Evolutionary conservation across 2,113 vertebrate genomes (phyloP), one percentile per base, ranked within the genome.

Genomic region (Coreoperca whiteheadi): DNA sequence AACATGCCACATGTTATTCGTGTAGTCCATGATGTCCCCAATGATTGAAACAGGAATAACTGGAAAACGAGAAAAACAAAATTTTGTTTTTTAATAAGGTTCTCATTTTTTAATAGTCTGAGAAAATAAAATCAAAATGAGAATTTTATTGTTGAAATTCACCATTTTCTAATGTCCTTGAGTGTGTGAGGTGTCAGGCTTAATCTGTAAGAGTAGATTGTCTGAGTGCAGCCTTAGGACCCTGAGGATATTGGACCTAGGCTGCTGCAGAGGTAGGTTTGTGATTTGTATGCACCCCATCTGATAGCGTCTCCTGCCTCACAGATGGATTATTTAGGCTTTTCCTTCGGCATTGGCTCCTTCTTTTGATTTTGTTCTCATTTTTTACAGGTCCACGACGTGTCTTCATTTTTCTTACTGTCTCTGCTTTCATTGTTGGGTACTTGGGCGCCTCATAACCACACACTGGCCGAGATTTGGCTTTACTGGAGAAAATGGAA

Each of bases 241-340:
- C 95, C 94, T 89, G 94, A 92, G 94, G 93, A 91, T 92, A 91
- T 88, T 89, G 84, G 91, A 91, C 90, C 76, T 71, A 81, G 89
- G 89, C 91, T 92, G 89, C 92, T 92, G 95, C 94, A 93, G 94
- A 93, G 93, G 89, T 91, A 90, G 90, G 82, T 85, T 83, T 93
- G 91, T 93, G 92, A 94, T 95, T 95, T 94, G 92, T 94, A 94
- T 94, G 83, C 92, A 87, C 83, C 85, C 88, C 88, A 93, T 90
- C 92, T 92, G 92, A 94, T 93, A 89, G 90, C 82, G 83, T 88
- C 89, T 91, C 92, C 89, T 84, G 92, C 91, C 93, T 93, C 90
- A 87, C 89, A 91, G 91, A 93, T 92, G 93, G 93, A 95, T 94
- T 94, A 92, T 91, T 87, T 90, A 92, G 90, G 89, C 89, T 94